Base-by-base conservation (phyloP, 2,113 vertebrate species). In the Spea multiplicata region DNA sequence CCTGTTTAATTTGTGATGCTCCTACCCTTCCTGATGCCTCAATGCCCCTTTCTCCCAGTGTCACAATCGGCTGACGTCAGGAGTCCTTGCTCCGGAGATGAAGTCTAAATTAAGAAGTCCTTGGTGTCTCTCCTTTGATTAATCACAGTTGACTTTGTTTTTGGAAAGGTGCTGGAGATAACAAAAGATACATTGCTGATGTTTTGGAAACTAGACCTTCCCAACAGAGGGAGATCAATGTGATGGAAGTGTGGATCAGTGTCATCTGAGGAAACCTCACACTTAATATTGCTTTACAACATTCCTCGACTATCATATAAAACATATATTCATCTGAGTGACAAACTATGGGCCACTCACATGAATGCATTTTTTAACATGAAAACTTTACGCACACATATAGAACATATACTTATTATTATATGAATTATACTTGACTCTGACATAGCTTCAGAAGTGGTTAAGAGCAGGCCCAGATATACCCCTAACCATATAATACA, bases 61-160 rank as follows among this genome's bases (percentile, higher is more conserved):
- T 84, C 87, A 83, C 71, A 81, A 89, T 87, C 2, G 4, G 88
- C 89, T 90, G 88, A 90, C 64, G 1, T 80, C 83, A 44, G 83
- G 84, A 83, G 74, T 88, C 86, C 84, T 86, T 16, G 66, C 68
- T 59, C 71, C 68, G 74, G 87, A 83, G 83, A 83, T 0, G 82
- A 87, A 73, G 83, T 87, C 88, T 90, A 90, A 90, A 87, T 90
- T 76, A 87, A 87, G 88, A 90, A 90, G 88, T 86, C 88, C 85
- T 87, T 87, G 30, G 86, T 88, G 87, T 89, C 87, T 90, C 88
- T 89, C 78, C 86, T 78, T 0, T 81, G 6, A 84, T 87, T 88
- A 89, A 89, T 86, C 86, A 85, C 83, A 88, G 88, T 74, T 84
- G 86, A 85, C 77, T 81, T 83, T 73, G 83, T 84, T 84, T 83